Conservation (phyloP, 2,797 vertebrate species). For the Enteromius unitaeniatus region DNA sequence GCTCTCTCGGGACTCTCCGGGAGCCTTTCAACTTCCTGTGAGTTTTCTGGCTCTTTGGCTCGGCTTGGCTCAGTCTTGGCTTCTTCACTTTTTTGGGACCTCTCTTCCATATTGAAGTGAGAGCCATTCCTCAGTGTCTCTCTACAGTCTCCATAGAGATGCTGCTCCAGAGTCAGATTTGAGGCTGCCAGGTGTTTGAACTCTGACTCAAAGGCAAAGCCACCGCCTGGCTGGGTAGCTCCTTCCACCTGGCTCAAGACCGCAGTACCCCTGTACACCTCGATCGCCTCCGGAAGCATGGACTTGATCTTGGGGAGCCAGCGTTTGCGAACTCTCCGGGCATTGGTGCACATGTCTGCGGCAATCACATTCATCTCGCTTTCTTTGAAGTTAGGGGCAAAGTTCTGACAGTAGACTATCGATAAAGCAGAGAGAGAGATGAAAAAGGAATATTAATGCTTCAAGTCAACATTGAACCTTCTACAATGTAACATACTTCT, state of each 20-base stretch:
- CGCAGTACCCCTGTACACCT: slow-evolving; percentile 79
- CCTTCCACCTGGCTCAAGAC: slow-evolving; percentile 79
- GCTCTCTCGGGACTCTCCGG: slow-evolving; percentile 58
- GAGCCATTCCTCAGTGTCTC: slow-evolving; percentile 71
- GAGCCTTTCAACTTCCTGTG: slow-evolving; percentile 54
- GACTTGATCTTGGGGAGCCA: slow-evolving; percentile 97
- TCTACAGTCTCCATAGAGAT: slow-evolving; percentile 80
- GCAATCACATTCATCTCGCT: slow-evolving; percentile 97
- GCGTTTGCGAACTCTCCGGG: slow-evolving; percentile 92
- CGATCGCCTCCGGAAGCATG: slow-evolving; percentile 87
- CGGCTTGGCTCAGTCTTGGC: slow-evolving; percentile 55
- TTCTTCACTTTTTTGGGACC: slow-evolving; percentile 50
- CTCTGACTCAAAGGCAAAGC: slow-evolving; percentile 82
- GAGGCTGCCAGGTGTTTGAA: slow-evolving; percentile 76
- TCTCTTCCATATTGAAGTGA: slow-evolving; percentile 58
- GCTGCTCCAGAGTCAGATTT: slow-evolving; percentile 82
- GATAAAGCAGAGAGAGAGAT: not conserved
- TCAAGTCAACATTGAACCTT: not conserved
- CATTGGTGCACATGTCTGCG: slow-evolving; percentile 95
- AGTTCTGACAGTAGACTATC: slow-evolving; percentile 94
- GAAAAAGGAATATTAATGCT: not conserved
- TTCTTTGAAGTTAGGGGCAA: slow-evolving; percentile 96
- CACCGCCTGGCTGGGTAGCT: slow-evolving; percentile 62
- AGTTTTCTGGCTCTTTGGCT: slow-evolving; percentile 53
- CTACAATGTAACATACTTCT: not conserved